Conservation (phyloP, 2,888 invertebrate species). For the Ophion ventricosus region DNA sequence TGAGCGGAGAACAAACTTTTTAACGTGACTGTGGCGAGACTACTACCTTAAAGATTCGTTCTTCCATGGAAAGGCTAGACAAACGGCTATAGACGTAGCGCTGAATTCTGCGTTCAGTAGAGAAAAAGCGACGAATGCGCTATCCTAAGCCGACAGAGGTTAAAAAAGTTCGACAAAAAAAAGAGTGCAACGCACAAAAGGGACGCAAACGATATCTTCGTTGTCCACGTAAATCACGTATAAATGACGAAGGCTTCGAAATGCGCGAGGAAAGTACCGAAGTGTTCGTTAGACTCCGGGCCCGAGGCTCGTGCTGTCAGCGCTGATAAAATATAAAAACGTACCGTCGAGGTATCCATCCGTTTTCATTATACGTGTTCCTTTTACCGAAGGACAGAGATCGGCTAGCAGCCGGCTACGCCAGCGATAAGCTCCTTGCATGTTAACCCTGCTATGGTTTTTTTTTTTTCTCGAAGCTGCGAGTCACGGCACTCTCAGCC, state of each 20-base stretch:
- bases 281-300: constrained; percentile 38
- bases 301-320: constrained; percentile 10
- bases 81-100: background rate
- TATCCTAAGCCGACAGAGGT: background rate
- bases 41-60: too few relatives aligned
- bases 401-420: constrained; percentile 31
- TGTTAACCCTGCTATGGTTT: constrained; percentile 69
- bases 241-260: background rate
- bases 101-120: background rate
- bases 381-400: constrained; percentile 40
- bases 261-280: background rate
- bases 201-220: background rate
- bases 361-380: constrained; percentile 59
- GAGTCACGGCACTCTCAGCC: constrained; percentile 68
- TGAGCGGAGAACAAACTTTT: too few relatives aligned
- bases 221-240: background rate
- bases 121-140: constrained; percentile 7
- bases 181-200: background rate
- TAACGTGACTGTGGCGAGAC: too few relatives aligned
- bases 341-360: constrained; percentile 61
- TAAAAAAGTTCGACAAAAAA: background rate
- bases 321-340: constrained; percentile 69
- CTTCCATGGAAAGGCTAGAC: background rate
- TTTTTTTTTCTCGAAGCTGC: constrained; percentile 74
- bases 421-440: constrained; percentile 60